Evolutionary conservation across 2,888 invertebrate species (phyloP).

Genomic region (Omphaloscelis lunosa): DNA sequence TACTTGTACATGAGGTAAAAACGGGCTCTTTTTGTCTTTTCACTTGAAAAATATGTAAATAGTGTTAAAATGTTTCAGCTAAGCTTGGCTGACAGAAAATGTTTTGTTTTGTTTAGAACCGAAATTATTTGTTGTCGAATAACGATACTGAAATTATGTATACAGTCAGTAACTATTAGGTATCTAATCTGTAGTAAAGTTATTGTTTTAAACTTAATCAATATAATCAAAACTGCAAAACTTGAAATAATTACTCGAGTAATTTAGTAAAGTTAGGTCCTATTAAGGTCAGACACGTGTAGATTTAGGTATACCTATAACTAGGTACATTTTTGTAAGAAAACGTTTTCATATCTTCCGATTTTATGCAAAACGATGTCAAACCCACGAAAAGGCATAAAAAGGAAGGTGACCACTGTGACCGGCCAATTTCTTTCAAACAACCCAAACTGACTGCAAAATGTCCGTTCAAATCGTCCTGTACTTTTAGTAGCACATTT

Average conservation of each 20-base stretch:
- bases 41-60: conserved; percentile 63
- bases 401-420: conserved; percentile 31
- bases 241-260: conserved; percentile 3
- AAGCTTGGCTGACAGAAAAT: conserved; percentile 22
- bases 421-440: conserved; percentile 38
- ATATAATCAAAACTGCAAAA: conserved; percentile 2
- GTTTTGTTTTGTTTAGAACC: conserved; percentile 25
- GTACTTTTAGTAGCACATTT: conserved; percentile 39
- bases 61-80: conserved; percentile 58
- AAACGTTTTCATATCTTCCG: conserved; percentile 10
- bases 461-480: conserved; percentile 16
- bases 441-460: conserved; percentile 38
- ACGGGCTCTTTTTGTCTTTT: conserved; percentile 49
- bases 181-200: neutral
- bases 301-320: neutral
- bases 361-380: conserved; percentile 30
- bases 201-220: neutral
- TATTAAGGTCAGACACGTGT: neutral
- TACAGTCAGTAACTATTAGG: neutral
- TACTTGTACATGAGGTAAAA: conserved; percentile 43
- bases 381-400: conserved; percentile 2
- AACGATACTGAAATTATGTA: neutral
- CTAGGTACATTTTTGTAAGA: neutral
- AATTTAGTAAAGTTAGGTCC: neutral
- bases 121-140: conserved; percentile 18